Percentiles rank a stretch among this genome's conserved stretches.
phyloP scores from a whole-genome alignment of 2,797 vertebrate genomes.

The Spinus pinus region DNA sequence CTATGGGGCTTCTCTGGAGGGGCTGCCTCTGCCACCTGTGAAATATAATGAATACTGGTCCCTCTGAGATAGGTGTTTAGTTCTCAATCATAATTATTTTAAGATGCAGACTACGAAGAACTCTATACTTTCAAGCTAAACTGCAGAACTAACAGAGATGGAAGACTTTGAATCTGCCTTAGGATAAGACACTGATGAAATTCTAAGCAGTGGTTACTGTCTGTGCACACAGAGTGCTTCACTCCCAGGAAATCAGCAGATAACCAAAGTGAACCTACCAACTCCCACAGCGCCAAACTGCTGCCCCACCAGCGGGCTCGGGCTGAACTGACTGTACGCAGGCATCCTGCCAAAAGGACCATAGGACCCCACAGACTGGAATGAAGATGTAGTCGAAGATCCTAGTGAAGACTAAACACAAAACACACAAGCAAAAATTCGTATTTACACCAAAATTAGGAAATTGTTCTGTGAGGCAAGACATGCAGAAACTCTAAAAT shows the following conservation, averaged over 20 bases:
- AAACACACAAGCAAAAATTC: not conserved
- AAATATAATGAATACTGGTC: fast-evolving
- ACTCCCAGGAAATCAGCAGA: not conserved
- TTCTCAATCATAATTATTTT: not conserved
- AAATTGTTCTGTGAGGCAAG: not conserved
- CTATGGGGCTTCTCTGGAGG: not conserved
- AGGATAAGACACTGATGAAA: not conserved
- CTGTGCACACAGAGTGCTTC: not conserved
- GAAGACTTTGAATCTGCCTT: not conserved
- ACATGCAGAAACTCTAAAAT: not conserved
- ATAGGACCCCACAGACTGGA: slow-evolving; percentile 88
- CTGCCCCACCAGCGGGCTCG: slow-evolving; percentile 80
- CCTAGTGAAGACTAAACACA: slow-evolving; percentile 90
- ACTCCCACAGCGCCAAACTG: slow-evolving; percentile 85
- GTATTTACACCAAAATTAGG: not conserved
- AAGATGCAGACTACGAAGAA: not conserved
- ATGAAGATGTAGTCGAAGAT: slow-evolving; percentile 81
- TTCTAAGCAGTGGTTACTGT: not conserved
- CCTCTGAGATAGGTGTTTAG: not conserved
- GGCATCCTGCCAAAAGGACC: slow-evolving; percentile 88
- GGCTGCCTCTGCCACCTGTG: not conserved
- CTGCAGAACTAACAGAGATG: not conserved
- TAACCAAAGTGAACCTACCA: slow-evolving; percentile 76
- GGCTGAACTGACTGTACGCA: slow-evolving; percentile 89
- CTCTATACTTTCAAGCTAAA: not conserved